Evolutionary conservation across 2,888 invertebrate genomes (phyloP).

Genomic region (Epistrophe eligans): DNA sequence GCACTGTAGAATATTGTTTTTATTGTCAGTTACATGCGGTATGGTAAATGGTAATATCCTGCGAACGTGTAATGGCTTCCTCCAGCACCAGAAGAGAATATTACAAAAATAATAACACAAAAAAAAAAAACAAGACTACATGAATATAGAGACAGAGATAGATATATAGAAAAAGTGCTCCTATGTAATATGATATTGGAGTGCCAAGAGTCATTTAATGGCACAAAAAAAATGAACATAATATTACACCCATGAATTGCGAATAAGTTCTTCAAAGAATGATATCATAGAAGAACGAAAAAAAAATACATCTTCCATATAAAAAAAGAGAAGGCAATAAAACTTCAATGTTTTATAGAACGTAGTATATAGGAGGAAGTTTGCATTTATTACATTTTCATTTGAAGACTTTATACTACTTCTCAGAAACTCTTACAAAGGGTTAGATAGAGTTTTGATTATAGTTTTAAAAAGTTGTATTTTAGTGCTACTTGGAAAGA

Average conservation of each 20-base stretch:
- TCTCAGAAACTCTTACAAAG: not conserved
- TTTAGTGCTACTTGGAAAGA: not conserved
- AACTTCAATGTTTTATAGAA: constrained; percentile 10
- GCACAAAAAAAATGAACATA: not conserved
- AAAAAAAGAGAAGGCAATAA: not conserved
- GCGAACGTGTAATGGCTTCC: constrained; percentile 59
- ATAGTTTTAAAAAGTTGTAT: constrained; percentile 5
- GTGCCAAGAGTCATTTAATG: constrained; percentile 14
- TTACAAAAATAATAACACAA: constrained; percentile 11
- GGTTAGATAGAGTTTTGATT: not conserved
- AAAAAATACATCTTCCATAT: not conserved
- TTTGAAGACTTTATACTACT: not conserved
- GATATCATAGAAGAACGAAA: not conserved
- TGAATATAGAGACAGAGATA: not conserved
- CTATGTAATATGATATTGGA: constrained; percentile 5
- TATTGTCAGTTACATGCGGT: constrained; percentile 61
- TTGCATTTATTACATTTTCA: constrained; percentile 16
- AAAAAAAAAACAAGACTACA: not conserved
- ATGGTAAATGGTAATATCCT: constrained; percentile 45
- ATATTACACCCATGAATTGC: constrained; percentile 15
- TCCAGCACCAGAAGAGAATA: constrained; percentile 17
- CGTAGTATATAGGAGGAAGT: not conserved
- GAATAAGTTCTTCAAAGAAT: constrained; percentile 24
- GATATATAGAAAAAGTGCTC: not conserved
- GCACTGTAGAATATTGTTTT: constrained; percentile 31